Percentiles rank a stretch among this genome's conserved stretches.
Evolutionary conservation across 2,888 invertebrate genomes (phyloP).

Genomic region (Baronia brevicornis): DNA sequence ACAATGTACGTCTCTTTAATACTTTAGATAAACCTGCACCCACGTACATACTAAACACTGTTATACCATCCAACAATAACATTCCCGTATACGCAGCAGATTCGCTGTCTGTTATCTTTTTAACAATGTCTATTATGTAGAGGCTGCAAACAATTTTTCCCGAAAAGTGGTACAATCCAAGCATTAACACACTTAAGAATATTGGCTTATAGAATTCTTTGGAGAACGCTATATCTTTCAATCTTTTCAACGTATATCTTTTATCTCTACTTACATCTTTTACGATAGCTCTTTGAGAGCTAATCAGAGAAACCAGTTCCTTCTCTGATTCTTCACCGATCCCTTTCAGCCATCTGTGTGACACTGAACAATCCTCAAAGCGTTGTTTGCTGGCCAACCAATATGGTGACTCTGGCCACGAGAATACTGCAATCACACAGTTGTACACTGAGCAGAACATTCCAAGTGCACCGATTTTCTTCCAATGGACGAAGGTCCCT

Average conservation of each 20-base stretch:
- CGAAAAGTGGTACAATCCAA: conserved; percentile 16
- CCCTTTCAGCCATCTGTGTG: conserved; percentile 22
- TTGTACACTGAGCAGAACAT: conserved; percentile 23
- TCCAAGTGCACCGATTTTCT: conserved; percentile 22
- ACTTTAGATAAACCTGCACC: conserved; percentile 22
- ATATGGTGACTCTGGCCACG: conserved; percentile 22
- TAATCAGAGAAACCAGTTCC: conserved; percentile 16
- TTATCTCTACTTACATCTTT: neutral
- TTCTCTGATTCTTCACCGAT: conserved; percentile 16
- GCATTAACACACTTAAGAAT: conserved; percentile 7
- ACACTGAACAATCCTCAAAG: conserved; percentile 17
- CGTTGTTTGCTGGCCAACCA: conserved; percentile 20
- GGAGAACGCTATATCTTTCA: neutral
- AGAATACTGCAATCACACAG: conserved; percentile 12
- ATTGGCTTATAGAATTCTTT: conserved; percentile 17
- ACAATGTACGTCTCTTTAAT: conserved; percentile 26
- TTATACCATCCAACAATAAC: conserved; percentile 24
- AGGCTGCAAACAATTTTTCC: conserved; percentile 21
- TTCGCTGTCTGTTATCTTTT: conserved; percentile 19
- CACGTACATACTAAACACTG: conserved; percentile 29
- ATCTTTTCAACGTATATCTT: neutral
- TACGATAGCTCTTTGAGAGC: neutral
- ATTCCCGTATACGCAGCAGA: conserved; percentile 21
- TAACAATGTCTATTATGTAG: conserved; percentile 23
- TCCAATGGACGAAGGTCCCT: conserved; percentile 26